phyloP scores from a whole-genome alignment of 1,140 invertebrate species.

The Teleogryllus occipitalis region DNA sequence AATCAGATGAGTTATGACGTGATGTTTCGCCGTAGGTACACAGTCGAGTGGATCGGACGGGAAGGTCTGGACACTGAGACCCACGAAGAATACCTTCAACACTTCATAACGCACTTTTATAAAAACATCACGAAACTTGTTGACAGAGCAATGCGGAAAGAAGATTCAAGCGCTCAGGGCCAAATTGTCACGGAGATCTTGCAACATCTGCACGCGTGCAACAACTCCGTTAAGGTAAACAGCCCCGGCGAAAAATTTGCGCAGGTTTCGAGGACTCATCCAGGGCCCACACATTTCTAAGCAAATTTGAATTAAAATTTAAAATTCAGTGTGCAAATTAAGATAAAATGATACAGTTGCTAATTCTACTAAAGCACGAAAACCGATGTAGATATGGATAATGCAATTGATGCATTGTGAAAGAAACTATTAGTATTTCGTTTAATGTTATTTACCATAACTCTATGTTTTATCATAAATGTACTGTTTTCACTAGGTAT shows the following conservation, averaged over 20 bases:
- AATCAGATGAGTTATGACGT: neutral
- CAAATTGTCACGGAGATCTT: conserved; percentile 93
- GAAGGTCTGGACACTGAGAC: conserved; percentile 89
- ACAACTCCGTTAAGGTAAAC: conserved; percentile 79
- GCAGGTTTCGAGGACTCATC: too few species aligned
- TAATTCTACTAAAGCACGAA: too few species aligned
- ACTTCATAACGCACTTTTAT: conserved; percentile 94
- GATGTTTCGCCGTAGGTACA: conserved; percentile 56
- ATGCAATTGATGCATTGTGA: too few species aligned
- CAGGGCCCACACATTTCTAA: too few species aligned
- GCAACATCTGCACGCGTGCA: conserved; percentile 93
- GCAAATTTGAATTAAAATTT: too few species aligned
- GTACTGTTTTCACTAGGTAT: conserved; percentile 49
- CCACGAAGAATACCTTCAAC: conserved; percentile 87
- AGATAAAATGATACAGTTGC: too few species aligned
- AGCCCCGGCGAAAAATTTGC: neutral
- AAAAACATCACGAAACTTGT: conserved; percentile 87
- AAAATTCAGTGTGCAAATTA: too few species aligned
- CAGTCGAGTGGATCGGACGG: conserved; percentile 93
- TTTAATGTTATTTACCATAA: too few species aligned
- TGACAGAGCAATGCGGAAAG: conserved; percentile 89
- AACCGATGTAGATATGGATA: too few species aligned
- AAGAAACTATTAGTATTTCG: too few species aligned
- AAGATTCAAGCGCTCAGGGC: conserved; percentile 86
- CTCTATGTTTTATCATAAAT: neutral